phyloP scores from a whole-genome alignment of 2,797 vertebrate species.

The Delichon dasypus region DNA sequence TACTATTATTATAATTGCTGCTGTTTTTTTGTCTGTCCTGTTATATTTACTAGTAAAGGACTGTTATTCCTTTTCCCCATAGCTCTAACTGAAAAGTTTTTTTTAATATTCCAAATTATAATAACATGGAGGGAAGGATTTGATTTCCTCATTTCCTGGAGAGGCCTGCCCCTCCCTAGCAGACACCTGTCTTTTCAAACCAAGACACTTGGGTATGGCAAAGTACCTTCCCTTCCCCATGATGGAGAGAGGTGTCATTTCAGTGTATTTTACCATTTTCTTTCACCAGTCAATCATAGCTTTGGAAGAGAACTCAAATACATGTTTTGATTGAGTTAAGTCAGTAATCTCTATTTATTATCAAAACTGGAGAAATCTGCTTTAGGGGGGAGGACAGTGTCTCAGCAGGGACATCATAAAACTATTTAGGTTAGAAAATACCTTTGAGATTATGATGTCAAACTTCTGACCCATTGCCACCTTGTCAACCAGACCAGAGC shows the following conservation, averaged over 20 bases:
- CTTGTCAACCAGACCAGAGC: not conserved
- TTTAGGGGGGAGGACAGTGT: not conserved
- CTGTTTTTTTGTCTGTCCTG: too few species aligned
- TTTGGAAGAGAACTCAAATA: not conserved
- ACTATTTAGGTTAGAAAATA: not conserved
- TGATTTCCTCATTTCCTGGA: too few species aligned
- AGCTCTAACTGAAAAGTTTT: too few species aligned
- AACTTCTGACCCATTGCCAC: not conserved
- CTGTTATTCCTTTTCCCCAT: too few species aligned
- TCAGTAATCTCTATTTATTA: not conserved
- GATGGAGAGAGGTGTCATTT: not conserved
- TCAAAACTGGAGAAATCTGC: not conserved
- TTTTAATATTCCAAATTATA: too few species aligned
- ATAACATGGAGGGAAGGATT: too few species aligned
- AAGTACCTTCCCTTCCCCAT: not conserved
- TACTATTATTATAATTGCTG: too few species aligned
- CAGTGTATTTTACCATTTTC: not conserved
- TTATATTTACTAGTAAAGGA: too few species aligned
- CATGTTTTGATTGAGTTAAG: not conserved
- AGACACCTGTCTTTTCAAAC: too few species aligned
- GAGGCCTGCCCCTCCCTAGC: too few species aligned
- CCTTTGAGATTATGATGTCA: not conserved
- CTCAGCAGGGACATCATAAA: not conserved
- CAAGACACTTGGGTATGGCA: not conserved
- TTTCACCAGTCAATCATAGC: not conserved